phyloP scores from a whole-genome alignment of 2,888 invertebrate genomes.

The Clitarchus hookeri region DNA sequence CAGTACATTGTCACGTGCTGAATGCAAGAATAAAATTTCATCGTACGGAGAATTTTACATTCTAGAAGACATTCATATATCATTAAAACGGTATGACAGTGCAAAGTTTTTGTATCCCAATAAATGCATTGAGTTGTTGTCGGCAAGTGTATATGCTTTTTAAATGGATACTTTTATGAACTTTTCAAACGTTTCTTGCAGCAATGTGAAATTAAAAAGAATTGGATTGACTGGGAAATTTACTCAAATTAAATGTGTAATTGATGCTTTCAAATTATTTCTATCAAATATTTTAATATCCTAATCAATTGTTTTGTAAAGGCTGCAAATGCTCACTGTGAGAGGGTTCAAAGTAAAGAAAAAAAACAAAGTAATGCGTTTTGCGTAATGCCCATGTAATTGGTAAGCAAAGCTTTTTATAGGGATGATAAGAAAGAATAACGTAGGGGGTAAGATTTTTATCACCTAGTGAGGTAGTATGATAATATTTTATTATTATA shows the following conservation, averaged over 20 bases:
- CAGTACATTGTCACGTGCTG: background rate
- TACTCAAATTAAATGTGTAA: background rate
- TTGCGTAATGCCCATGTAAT: background rate
- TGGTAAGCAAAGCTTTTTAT: no score
- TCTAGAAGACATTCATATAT: constrained; percentile 18
- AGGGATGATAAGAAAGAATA: no score
- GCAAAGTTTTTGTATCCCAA: no score
- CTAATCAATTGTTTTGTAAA: constrained; percentile 4
- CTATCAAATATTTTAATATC: no score
- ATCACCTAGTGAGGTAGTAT: no score
- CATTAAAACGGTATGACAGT: background rate
- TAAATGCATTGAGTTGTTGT: background rate
- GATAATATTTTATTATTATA: no score
- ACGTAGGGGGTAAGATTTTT: no score
- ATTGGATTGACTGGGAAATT: no score
- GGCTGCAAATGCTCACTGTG: background rate
- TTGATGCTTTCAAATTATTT: no score
- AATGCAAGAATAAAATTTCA: no score
- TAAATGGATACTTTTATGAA: background rate
- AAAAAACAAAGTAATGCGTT: no score
- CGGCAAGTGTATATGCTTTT: background rate
- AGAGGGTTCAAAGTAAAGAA: background rate
- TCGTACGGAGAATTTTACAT: background rate
- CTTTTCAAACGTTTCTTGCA: background rate
- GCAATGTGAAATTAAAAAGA: no score